Evolutionary conservation across 2,888 invertebrate species (phyloP), one percentile per base, ranked within the genome.

Genomic region (Ptilodon capucinus): DNA sequence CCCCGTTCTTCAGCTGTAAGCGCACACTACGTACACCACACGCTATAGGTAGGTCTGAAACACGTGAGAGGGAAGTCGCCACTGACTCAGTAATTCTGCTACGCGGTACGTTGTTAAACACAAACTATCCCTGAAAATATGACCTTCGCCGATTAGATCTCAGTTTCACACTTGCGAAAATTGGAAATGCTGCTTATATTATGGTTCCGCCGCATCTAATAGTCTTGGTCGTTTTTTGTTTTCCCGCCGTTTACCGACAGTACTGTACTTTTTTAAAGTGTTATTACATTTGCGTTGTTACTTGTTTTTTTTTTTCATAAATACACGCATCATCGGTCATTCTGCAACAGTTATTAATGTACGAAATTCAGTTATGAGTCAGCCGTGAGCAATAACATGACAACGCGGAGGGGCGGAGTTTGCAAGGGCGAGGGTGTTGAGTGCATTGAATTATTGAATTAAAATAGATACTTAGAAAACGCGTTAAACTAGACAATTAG

Each of bases 41-140:
- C 74, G 76, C 71, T 73, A 77, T 84, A 86, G 86, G 87, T 88
- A 86, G 74, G 86, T 84, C 74, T 69, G 56, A 62, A 73, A 76
- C 79, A 81, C 76, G 74, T 79, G 80, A 76, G 67, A 77, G 72
- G 77, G 76, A 71, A 72, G 73, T 72, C 71, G 72, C 62, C 73
- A 63, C 72, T 85, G 83, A 86, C 75, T 86, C 85, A 84, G 68
- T 68, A 75, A 72, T 76, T 73, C 74, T 75, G 57, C 59, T 64
- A 60, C 62, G 58, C 56, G 46, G 48, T 58, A 66, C 60, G 61
- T 60, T 60, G 60, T 52, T 43, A 46, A 47, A 40, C 35, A 57
- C 7, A 21, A 14, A 4, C 21, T 19, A 19, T 40, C 25, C n/a
- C 16, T 40, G 40, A 40, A 40, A 40, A 25, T 25, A 9, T 16